Evolutionary conservation across 2,113 vertebrate species (phyloP).

Genomic region (Sebastes schlegelii): DNA sequence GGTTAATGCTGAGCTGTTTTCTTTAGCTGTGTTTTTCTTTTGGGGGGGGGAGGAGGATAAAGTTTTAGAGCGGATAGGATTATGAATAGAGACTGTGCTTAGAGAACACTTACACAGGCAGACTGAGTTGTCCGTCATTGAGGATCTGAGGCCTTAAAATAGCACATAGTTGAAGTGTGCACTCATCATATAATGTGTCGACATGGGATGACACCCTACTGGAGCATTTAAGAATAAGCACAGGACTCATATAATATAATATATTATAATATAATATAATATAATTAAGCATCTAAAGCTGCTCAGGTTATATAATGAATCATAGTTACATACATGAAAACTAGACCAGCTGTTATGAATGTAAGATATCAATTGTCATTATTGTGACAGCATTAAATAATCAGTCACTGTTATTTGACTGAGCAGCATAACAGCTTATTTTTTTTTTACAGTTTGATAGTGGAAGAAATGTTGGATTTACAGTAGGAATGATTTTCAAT

Average conservation of each 20-base stretch:
- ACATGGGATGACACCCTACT: conserved; percentile 40
- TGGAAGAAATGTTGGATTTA: neutral
- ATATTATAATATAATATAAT: neutral
- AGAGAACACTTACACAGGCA: conserved; percentile 64
- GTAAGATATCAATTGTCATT: conserved; percentile 33
- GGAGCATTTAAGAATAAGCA: conserved; percentile 39
- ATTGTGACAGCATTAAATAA: conserved; percentile 56
- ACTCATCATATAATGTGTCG: conserved; percentile 69
- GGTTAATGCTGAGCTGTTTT: conserved; percentile 33
- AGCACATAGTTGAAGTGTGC: conserved; percentile 70
- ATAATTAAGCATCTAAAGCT: neutral
- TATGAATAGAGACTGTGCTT: conserved; percentile 56
- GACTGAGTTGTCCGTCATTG: conserved; percentile 68
- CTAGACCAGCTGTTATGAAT: conserved; percentile 32
- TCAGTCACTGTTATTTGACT: conserved; percentile 29
- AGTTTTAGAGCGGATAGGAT: conserved; percentile 39
- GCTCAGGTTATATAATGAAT: conserved; percentile 11
- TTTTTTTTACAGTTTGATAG: neutral
- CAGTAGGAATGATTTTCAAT: conserved; percentile 1
- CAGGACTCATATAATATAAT: conserved; percentile 20
- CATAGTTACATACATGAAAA: neutral
- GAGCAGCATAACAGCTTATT: neutral
- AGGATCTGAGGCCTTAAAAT: conserved; percentile 71
- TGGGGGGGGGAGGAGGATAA: neutral
- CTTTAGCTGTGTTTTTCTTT: neutral